Percentiles rank a stretch among this genome's conserved stretches.
phyloP scores from a whole-genome alignment of 2,797 vertebrate genomes.

The Gallinago stenura region DNA sequence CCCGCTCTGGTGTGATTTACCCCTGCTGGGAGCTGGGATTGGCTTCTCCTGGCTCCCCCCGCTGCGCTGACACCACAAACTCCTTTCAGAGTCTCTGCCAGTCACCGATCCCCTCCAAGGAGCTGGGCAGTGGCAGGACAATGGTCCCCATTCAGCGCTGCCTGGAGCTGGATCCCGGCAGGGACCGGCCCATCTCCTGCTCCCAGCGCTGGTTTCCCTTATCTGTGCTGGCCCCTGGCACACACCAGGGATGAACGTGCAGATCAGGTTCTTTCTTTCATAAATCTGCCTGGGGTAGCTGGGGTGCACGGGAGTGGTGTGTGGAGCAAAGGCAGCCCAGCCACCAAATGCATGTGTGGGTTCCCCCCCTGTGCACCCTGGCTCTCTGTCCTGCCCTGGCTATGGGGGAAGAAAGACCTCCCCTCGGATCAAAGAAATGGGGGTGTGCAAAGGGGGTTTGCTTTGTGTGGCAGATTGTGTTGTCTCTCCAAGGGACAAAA shows the following conservation, averaged over 20 bases:
- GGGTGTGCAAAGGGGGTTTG: background rate
- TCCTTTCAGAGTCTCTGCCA: background rate
- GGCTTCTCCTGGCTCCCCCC: background rate
- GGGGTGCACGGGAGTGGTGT: accelerated
- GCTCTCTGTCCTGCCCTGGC: background rate
- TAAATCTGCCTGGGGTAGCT: background rate
- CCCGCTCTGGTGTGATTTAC: background rate
- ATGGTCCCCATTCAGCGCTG: background rate
- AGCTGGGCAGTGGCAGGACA: background rate
- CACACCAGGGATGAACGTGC: accelerated
- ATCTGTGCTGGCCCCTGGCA: background rate
- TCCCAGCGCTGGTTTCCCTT: background rate
- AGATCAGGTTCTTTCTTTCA: background rate
- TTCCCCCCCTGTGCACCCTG: background rate
- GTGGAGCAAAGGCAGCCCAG: background rate
- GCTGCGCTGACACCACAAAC: accelerated
- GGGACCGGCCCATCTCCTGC: background rate
- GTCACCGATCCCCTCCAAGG: background rate
- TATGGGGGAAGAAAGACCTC: too few relatives aligned
- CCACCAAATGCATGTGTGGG: accelerated
- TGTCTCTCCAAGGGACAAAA: background rate
- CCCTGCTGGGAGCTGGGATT: background rate
- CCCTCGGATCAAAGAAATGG: accelerated
- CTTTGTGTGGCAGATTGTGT: background rate
- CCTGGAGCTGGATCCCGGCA: background rate